Conservation (phyloP, 2,113 vertebrate genomes). For the Menidia beryllina region DNA sequence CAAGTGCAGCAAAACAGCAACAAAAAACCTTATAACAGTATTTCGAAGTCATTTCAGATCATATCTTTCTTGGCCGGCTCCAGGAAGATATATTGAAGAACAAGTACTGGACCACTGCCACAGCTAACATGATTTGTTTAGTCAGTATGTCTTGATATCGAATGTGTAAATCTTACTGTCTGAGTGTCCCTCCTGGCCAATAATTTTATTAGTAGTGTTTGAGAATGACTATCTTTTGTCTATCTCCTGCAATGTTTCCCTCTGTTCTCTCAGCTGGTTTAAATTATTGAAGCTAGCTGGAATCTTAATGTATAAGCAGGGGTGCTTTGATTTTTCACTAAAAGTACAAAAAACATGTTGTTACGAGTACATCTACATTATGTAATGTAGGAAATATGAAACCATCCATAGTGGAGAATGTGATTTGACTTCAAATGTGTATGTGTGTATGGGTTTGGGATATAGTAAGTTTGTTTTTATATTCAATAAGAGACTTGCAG, state of each 20-base stretch:
- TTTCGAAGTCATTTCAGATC: constrained; percentile 42
- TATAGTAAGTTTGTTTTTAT: constrained; percentile 25
- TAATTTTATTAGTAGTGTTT: constrained; percentile 44
- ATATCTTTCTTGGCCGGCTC: constrained; percentile 35
- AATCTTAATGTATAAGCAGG: constrained; percentile 22
- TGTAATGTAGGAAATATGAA: constrained; percentile 9
- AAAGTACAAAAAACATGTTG: constrained; percentile 15
- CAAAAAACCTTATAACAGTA: constrained; percentile 41
- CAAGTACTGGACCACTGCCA: constrained; percentile 30
- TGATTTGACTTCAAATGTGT: constrained; percentile 18
- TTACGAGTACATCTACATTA: constrained; percentile 28
- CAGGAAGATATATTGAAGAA: constrained; percentile 10
- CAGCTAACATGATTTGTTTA: constrained; percentile 40
- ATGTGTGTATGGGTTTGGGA: constrained; percentile 18
- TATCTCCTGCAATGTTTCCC: constrained; percentile 17
- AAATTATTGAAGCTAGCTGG: constrained; percentile 37
- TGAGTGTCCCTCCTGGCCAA: constrained; percentile 39
- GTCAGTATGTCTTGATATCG: constrained; percentile 34
- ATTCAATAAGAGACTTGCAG: constrained; percentile 48
- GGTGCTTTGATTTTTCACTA: constrained; percentile 27
- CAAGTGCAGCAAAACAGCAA: background rate
- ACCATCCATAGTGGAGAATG: constrained; percentile 2
- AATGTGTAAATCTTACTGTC: constrained; percentile 46
- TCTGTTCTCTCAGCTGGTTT: constrained; percentile 19
- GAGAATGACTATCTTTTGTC: constrained; percentile 15